Base-by-base conservation (phyloP, 2,888 invertebrate species). In the Mesopsocus fuscifrons region DNA sequence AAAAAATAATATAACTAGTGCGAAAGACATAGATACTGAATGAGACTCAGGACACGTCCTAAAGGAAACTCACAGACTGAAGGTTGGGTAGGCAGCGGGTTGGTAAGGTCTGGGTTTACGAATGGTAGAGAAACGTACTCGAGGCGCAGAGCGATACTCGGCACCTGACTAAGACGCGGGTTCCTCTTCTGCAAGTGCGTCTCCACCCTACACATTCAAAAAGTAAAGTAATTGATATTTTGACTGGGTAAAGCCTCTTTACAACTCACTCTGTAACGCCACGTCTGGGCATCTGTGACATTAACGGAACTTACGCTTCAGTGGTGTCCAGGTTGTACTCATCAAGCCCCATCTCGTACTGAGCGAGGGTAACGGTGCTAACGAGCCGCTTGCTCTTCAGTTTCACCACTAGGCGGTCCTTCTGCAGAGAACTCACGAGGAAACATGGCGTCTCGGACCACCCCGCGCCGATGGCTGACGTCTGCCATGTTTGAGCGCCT, bases 361-460 rank as follows among this genome's bases (percentile, higher is more conserved):
- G 59, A 13, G 65, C 63, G 42, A 67, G 50, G 1, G 65, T 66
- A 41, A 65, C 61, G 41, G 63, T 62, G 47, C 62, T 65, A 47
- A 68, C 57, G 41, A 68, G 57, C 34, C 65, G 54, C 50, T 65
- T 66, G 44, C 61, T 63, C 50, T 67, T 68, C 46, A 63, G 52
- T 51, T 67, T 67, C 34, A 68, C 55, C 34, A 52, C 51, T 30
- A 67, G 52, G 53, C 59, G 59, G 45, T 66, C 65, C 44, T 57
- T 59, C 20, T 59, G 58, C 45, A 66, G 53, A 23, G 59, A 53
- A 45, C 62, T 59, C 15, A 68, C 60, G 42, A 68, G 57, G 52
- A 68, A 67, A 17, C 67, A 66, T 35, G 62, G 59, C 43, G 62
- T 59, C 47, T 67, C 65, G 45, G 60, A 58, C 66, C 66, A 68